Evolutionary conservation across 2,888 invertebrate genomes (phyloP).

Genomic region (Incurvaria masculella): DNA sequence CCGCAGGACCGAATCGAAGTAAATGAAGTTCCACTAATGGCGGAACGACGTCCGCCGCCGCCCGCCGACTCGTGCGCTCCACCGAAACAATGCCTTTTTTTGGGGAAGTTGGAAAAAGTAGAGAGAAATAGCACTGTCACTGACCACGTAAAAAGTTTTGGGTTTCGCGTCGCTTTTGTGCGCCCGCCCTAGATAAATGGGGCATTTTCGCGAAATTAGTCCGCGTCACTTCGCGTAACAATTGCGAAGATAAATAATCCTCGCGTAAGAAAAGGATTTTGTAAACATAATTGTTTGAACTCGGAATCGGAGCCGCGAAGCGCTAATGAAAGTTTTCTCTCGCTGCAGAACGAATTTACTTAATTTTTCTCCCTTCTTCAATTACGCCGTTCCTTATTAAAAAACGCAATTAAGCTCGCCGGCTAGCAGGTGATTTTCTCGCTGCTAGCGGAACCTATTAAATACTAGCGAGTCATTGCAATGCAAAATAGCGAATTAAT

Average conservation of each 20-base stretch:
- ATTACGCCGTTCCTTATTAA: slow-evolving; percentile 25
- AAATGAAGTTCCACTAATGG: slow-evolving; percentile 26
- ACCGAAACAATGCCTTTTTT: slow-evolving; percentile 29
- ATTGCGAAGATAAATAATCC: slow-evolving; percentile 53
- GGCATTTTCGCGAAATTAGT: slow-evolving; percentile 53
- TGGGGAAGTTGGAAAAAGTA: slow-evolving; percentile 38
- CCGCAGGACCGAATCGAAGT: slow-evolving; percentile 38
- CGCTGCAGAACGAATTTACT: slow-evolving; percentile 39
- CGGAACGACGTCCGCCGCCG: slow-evolving; percentile 20
- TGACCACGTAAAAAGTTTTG: slow-evolving; percentile 55
- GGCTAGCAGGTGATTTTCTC: slow-evolving; percentile 29
- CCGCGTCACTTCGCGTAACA: slow-evolving; percentile 52
- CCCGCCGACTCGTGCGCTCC: slow-evolving; percentile 9
- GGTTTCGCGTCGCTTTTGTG: slow-evolving; percentile 51
- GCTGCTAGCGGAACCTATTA: slow-evolving; percentile 3
- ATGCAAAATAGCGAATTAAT: slow-evolving; percentile 20
- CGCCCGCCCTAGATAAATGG: slow-evolving; percentile 48
- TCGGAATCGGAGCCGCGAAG: slow-evolving; percentile 50
- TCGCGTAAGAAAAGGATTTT: slow-evolving; percentile 53
- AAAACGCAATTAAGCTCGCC: slow-evolving; percentile 42
- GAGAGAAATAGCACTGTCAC: slow-evolving; percentile 48
- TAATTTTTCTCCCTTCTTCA: slow-evolving; percentile 26
- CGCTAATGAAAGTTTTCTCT: slow-evolving; percentile 44
- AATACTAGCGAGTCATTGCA: not conserved
- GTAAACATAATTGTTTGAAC: slow-evolving; percentile 55